Conservation (phyloP, 2,797 vertebrate genomes). For the Acipenser ruthenus region DNA sequence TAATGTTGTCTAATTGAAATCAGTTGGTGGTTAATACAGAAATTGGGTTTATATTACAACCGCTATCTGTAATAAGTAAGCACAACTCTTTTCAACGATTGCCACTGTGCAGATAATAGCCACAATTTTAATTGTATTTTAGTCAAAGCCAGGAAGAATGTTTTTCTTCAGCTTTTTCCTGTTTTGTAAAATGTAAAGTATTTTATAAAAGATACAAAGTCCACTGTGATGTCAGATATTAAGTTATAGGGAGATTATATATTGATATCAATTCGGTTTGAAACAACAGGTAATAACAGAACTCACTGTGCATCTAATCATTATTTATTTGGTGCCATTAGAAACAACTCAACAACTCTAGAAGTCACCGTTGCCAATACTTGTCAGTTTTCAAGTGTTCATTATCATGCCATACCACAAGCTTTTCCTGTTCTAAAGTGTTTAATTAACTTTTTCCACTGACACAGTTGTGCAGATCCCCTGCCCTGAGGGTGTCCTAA, state of each 20-base stretch:
- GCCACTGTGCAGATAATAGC: background rate
- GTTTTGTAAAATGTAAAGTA: too few species aligned
- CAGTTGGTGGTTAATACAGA: constrained; percentile 42
- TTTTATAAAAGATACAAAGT: too few species aligned
- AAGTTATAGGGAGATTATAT: too few species aligned
- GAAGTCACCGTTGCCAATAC: constrained; percentile 19
- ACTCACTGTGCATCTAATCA: background rate
- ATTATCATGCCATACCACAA: constrained; percentile 31
- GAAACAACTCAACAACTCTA: background rate
- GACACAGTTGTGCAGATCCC: constrained; percentile 51
- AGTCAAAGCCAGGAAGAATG: too few species aligned
- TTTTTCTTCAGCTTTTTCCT: too few species aligned
- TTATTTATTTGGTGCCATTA: constrained; percentile 3
- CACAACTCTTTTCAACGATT: background rate
- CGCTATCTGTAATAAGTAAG: background rate
- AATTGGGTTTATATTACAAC: background rate
- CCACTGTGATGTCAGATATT: too few species aligned
- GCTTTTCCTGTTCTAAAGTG: constrained; percentile 45
- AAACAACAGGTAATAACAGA: background rate
- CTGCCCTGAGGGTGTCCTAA: constrained; percentile 52
- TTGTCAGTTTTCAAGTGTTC: constrained; percentile 19
- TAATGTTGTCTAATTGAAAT: constrained; percentile 58
- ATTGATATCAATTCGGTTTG: background rate
- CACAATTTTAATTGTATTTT: background rate
- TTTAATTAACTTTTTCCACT: constrained; percentile 61